Evolutionary conservation across 2,888 invertebrate genomes (phyloP).

Genomic region (Balanococcus diminutus): DNA sequence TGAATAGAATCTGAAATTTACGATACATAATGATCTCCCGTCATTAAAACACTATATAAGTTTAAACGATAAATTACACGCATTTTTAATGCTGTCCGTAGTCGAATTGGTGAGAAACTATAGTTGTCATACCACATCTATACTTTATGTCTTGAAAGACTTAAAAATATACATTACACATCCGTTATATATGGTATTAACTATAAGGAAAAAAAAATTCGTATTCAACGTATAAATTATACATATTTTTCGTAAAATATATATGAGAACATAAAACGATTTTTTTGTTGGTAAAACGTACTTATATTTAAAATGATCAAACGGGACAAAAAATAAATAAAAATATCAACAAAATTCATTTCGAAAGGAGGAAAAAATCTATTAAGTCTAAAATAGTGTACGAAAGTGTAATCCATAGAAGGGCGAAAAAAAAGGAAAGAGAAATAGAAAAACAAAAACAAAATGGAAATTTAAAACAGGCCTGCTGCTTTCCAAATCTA

Average conservation of each 20-base stretch:
- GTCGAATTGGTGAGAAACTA: constrained; percentile 53
- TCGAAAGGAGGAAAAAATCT: constrained; percentile 45
- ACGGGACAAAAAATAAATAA: constrained; percentile 43
- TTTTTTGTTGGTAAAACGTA: constrained; percentile 48
- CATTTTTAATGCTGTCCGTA: constrained; percentile 51
- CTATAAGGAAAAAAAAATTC: constrained; percentile 34
- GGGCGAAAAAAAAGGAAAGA: not conserved
- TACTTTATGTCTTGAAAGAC: constrained; percentile 54
- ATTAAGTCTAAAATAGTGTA: constrained; percentile 48
- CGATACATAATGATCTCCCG: constrained; percentile 52
- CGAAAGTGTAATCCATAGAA: constrained; percentile 47
- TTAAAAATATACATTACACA: constrained; percentile 52
- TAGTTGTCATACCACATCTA: constrained; percentile 44
- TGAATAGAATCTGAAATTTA: constrained; percentile 52
- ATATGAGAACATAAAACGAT: constrained; percentile 46
- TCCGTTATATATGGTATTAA: constrained; percentile 51
- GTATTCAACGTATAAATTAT: constrained; percentile 52
- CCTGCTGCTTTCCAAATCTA: constrained; percentile 10
- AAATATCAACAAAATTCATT: constrained; percentile 46
- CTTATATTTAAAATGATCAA: constrained; percentile 47
- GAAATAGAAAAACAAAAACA: constrained; percentile 31
- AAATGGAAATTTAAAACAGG: constrained; percentile 42
- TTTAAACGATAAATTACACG: constrained; percentile 51
- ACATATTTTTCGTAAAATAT: constrained; percentile 43
- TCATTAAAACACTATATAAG: constrained; percentile 47